Base-by-base conservation (phyloP, 2,888 invertebrate genomes). In the Cheilosia variabilis region DNA sequence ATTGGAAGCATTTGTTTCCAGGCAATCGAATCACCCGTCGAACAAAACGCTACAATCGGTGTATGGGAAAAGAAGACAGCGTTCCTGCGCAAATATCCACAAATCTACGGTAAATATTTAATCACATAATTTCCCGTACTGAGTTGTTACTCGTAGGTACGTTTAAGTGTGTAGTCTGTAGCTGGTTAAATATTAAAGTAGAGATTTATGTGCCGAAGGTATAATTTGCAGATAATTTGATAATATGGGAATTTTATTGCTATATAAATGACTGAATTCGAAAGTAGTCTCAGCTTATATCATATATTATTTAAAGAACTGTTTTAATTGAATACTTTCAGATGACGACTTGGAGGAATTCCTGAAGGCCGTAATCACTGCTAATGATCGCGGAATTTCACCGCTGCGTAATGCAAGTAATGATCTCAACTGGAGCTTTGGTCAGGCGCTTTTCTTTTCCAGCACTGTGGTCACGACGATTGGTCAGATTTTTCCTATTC, bases 391-490 rank as follows among this genome's bases (percentile, higher is more conserved):
- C 60, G 97, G 97, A 0, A 96, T 97, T 53, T 95, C 96, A 0
- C 96, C 96, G 0, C 93, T 95, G 0, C 93, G 94, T 78, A 97
- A 97, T 92, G 95, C 95, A 34, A 95, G 96, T 62, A 95, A 95
- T 2, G 96, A 96, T 87, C 95, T 96, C 13, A 97, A 97, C 92
- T 98, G 97, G 98, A 96, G 96, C 91, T 97, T 97, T 91, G 97
- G 97, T 24, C 97, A 97, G 91, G 96, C 97, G 0, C 92, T 98
- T 72, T 97, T 98, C 93, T 98, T 98, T 92, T 95, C 97, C 0
- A 95, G 96, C 63, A 97, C 97, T 0, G 95, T 97, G 9, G 95
- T 98, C 82, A 97, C 97, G n/a, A 98, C 97, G 63, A 97, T 97
- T 87, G 96, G 96, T 96, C 92, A 92, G 91, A 88, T 27, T 15